Conservation (phyloP, 2,888 invertebrate genomes). For the Teleiodes luculella region DNA sequence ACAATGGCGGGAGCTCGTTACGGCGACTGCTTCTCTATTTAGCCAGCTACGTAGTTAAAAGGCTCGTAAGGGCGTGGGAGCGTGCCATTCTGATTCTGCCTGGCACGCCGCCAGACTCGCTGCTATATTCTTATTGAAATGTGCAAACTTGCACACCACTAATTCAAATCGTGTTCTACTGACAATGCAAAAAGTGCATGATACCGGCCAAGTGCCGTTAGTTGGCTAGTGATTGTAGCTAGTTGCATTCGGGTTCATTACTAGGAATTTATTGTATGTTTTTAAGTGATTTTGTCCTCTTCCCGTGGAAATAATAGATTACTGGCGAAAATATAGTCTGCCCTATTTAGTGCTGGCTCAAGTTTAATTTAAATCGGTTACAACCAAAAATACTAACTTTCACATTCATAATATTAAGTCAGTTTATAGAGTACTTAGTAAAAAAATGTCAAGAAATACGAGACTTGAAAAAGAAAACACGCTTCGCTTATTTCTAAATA, state of each 20-base stretch:
- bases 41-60: conserved; percentile 17
- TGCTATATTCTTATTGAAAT: conserved; percentile 20
- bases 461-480: too few relatives aligned
- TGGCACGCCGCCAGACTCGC: conserved; percentile 22
- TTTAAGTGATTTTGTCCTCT: too few relatives aligned
- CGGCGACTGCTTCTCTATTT: conserved; percentile 19
- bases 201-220: conserved; percentile 14
- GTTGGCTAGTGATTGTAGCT: not conserved
- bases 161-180: conserved; percentile 12
- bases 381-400: too few relatives aligned
- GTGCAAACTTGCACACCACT: conserved; percentile 16
- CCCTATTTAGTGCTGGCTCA: too few relatives aligned
- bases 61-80: conserved; percentile 16
- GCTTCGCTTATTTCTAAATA: too few relatives aligned
- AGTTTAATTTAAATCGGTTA: too few relatives aligned
- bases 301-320: too few relatives aligned
- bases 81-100: conserved; percentile 15
- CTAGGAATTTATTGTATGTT: too few relatives aligned
- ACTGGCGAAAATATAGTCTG: too few relatives aligned
- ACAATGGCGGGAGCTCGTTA: conserved; percentile 26
- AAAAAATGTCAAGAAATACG: too few relatives aligned
- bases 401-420: not conserved
- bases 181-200: not conserved
- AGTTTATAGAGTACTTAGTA: too few relatives aligned
- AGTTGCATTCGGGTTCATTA: too few relatives aligned